Base-by-base conservation (phyloP, 2,888 invertebrate species). In the Macrophya annulata region DNA sequence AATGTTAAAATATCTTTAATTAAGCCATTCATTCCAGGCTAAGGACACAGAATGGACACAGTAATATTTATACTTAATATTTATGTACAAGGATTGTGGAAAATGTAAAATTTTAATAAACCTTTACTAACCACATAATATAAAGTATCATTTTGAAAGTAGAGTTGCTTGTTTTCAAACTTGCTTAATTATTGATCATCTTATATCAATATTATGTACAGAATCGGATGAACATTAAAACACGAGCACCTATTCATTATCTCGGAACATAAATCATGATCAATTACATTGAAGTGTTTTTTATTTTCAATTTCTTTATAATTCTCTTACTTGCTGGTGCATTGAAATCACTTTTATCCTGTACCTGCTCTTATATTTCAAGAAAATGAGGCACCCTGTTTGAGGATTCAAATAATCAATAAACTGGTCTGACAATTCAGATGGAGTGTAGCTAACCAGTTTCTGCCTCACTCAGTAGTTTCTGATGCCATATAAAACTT, bases 371-470 rank as follows among this genome's bases (percentile, higher is more conserved):
- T 51, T 48, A 21, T 55, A 55, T 59, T 55, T 9, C 12, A 79
- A 82, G 9, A 31, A 25, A 51, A 83, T 83, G 83, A 65, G 62
- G 83, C 83, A 83, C 83, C 83, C 71, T 83, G 83, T 51, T 17
- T 68, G 68, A 31, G 62, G 81, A 68, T 48, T 48, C n/a, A 51
- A 83, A 51, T 83, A 71, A 83, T 83, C 83, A 83, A 83, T 83
- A 83, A 48, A 31, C 45, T 48, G 71, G 48, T 68, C 31, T 83
- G 45, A 25, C 48, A 68, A 48, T n/a, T 48, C 68, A 83, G 68
- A 83, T 17, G 48, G 68, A 8, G 83, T 68, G 17, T 37, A 59
- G 77, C 37, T 37, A 10, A 17, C 17, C 17, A 48, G n/a, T 62
- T 62, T 43, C n/a, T 62, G 43, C 21, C 15, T n/a, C 48, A 40